Percentiles rank a stretch among this genome's conserved stretches.
Evolutionary conservation across 2,797 vertebrate species (phyloP).

Genomic region (Apogon hyalosoma): DNA sequence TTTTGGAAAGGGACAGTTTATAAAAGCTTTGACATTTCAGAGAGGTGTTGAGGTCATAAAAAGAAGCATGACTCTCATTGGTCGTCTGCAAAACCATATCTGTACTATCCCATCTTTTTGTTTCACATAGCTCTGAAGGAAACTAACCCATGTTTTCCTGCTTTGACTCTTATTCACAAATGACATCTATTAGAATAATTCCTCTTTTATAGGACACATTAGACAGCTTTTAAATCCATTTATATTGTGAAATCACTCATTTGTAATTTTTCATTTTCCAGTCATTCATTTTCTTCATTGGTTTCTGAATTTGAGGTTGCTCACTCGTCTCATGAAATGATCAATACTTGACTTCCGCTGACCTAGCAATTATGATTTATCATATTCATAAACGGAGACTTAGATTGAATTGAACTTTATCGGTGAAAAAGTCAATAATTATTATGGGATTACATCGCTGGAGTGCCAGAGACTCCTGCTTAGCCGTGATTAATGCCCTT

Average conservation of each 20-base stretch:
- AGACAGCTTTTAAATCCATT: constrained; percentile 22
- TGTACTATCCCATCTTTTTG: background rate
- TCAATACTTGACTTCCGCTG: constrained; percentile 70
- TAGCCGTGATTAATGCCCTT: constrained; percentile 32
- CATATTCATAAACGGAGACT: constrained; percentile 66
- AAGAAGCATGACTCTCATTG: background rate
- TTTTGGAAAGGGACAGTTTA: constrained; percentile 7
- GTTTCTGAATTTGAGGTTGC: constrained; percentile 34
- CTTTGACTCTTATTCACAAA: constrained; percentile 5
- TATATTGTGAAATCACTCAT: constrained; percentile 32
- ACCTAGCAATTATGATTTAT: constrained; percentile 74
- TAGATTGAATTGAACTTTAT: constrained; percentile 63
- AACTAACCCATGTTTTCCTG: background rate
- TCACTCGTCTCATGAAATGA: constrained; percentile 28
- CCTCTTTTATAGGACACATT: background rate
- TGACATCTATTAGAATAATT: background rate
- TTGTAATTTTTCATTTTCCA: constrained; percentile 13
- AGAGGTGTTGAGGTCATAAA: constrained; percentile 21
- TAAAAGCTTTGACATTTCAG: constrained; percentile 28
- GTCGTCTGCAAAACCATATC: background rate
- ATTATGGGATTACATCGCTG: constrained; percentile 63
- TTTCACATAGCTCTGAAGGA: background rate
- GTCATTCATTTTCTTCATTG: constrained; percentile 16
- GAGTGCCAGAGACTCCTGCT: constrained; percentile 45
- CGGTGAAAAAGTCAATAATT: constrained; percentile 65